phyloP scores from a whole-genome alignment of 1,140 invertebrate species.

The Drosophila ohnishii region DNA sequence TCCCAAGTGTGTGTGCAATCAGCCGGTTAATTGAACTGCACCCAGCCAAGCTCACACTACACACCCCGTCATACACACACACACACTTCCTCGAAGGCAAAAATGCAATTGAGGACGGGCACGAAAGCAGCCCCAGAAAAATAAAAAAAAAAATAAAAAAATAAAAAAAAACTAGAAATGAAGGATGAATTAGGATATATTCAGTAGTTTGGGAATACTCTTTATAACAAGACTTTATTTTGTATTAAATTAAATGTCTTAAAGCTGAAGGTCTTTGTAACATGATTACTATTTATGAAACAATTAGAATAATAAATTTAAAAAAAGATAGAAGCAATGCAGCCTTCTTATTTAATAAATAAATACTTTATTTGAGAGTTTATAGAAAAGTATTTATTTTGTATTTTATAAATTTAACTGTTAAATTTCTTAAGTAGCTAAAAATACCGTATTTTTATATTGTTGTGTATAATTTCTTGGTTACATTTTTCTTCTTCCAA shows the following conservation, averaged over 20 bases:
- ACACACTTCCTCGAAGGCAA: constrained; percentile 6
- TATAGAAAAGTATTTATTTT: neutral
- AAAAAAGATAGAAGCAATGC: neutral
- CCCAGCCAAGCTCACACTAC: constrained; percentile 44
- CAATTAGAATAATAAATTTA: neutral
- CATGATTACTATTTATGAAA: neutral
- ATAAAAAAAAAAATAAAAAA: neutral
- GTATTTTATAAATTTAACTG: neutral
- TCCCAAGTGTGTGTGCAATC: constrained; percentile 66
- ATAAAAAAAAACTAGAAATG: neutral
- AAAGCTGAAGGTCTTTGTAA: neutral
- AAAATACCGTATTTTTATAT: neutral
- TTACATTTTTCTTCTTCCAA: neutral
- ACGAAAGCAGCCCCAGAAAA: constrained; percentile 3
- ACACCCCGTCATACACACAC: constrained; percentile 20
- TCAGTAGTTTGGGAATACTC: constrained; percentile 6
- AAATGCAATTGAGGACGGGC: constrained; percentile 26
- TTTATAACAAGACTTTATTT: neutral
- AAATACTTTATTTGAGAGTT: neutral
- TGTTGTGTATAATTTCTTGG: too few species aligned
- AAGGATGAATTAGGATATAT: neutral
- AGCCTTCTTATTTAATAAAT: neutral
- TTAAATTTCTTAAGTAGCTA: neutral
- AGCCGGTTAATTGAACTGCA: constrained; percentile 79
- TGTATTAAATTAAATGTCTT: too few species aligned